A percentile compares a stretch with the other conserved stretches of the same genome.
Evolutionary conservation across 2,113 vertebrate species (phyloP).

Genomic region (Alligator mississippiensis): DNA sequence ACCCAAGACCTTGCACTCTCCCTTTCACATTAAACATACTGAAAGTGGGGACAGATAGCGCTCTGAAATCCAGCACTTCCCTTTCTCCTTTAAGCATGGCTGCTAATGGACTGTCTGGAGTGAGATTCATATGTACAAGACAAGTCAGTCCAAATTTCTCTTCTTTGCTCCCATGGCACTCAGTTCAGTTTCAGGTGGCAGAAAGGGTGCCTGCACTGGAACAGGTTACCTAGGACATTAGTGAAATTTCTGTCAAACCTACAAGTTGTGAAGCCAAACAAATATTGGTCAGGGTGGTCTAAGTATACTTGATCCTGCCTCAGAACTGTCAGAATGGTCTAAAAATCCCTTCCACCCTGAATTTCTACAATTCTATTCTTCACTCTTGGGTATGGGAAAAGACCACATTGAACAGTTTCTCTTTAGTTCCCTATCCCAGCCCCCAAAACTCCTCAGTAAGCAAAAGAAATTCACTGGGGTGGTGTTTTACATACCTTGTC

Average conservation of each 20-base stretch:
- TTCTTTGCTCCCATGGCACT: neutral
- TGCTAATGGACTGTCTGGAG: neutral
- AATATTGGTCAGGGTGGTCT: neutral
- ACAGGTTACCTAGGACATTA: neutral
- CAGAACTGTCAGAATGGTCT: neutral
- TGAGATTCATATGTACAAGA: neutral
- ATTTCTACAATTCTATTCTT: neutral
- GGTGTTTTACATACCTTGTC: neutral
- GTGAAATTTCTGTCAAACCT: neutral
- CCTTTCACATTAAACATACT: neutral
- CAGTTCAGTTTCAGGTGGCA: slow-evolving; percentile 47
- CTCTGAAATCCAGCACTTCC: neutral
- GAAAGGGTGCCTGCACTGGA: slow-evolving; percentile 25
- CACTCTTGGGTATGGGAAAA: neutral
- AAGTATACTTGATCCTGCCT: neutral
- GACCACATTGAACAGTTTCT: neutral
- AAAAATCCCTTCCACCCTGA: neutral
- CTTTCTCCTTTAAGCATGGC: neutral
- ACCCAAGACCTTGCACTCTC: neutral
- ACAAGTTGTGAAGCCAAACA: neutral
- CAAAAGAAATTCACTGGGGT: no score
- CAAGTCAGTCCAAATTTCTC: neutral
- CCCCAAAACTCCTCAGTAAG: neutral
- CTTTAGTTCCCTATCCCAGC: neutral
- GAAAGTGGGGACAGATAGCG: neutral